Conservation (phyloP, 92 coral and sea anemone species). For the Hydrozoanthus gracilis region DNA sequence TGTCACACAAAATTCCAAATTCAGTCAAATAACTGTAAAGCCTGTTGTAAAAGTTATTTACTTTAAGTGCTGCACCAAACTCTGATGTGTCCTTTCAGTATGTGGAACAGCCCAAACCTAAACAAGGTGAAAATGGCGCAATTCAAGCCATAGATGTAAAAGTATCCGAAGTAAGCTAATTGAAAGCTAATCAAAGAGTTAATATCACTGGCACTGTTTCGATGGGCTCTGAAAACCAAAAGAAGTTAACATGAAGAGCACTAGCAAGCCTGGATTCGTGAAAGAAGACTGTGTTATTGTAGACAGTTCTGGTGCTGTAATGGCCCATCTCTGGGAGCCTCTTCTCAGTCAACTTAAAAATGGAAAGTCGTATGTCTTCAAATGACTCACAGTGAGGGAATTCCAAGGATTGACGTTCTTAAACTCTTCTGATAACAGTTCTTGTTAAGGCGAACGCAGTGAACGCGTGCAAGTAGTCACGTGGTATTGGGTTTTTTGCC, state of each 20-base stretch:
- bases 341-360: conserved; percentile 42
- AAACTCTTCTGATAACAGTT: conserved; percentile 61
- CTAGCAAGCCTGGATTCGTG: conserved; percentile 42
- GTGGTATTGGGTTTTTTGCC: too few species aligned
- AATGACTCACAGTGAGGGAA: conserved; percentile 49
- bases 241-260: conserved; percentile 49
- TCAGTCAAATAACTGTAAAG: too few species aligned
- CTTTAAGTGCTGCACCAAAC: conserved; percentile 43
- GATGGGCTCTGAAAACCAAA: conserved; percentile 59
- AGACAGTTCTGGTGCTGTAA: conserved; percentile 60
- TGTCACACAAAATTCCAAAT: too few species aligned
- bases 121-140: conserved; percentile 1
- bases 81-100: conserved; percentile 40
- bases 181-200: conserved; percentile 72
- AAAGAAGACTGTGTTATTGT: conserved; percentile 76
- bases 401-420: conserved; percentile 58
- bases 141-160: conserved; percentile 40
- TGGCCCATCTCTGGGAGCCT: conserved; percentile 67
- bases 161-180: conserved; percentile 43
- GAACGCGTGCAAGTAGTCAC: too few species aligned
- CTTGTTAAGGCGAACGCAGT: too few species aligned
- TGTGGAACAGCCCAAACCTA: conserved; percentile 30
- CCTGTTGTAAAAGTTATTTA: too few species aligned
- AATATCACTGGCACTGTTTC: conserved; percentile 53
- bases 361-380: conserved; percentile 59